Conservation (phyloP, 1,140 invertebrate species). For the Rhyacophila brunnea region DNA sequence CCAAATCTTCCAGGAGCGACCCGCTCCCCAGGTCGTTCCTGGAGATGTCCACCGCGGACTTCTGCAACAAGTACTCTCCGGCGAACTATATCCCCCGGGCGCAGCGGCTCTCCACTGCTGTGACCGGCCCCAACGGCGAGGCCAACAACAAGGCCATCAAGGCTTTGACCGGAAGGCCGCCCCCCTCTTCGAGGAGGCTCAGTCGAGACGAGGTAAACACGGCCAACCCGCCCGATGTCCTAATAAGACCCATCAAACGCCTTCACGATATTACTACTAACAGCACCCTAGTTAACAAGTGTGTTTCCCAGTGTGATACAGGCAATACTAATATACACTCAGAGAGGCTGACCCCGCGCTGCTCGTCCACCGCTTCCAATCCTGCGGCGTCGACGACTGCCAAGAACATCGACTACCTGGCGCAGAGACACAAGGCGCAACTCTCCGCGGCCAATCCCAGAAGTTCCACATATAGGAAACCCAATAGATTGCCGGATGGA, state of each 20-base stretch:
- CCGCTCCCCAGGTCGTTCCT: constrained; percentile 38
- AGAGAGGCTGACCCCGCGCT: too few relatives aligned
- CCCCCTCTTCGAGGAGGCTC: not conserved
- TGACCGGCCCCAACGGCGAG: constrained; percentile 55
- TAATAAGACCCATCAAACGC: too few relatives aligned
- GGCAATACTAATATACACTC: too few relatives aligned
- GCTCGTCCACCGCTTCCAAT: too few relatives aligned
- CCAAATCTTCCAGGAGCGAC: constrained; percentile 39
- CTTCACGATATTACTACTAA: too few relatives aligned
- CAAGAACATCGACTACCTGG: constrained; percentile 54
- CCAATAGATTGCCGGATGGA: constrained; percentile 33
- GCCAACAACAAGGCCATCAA: constrained; percentile 37
- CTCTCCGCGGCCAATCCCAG: constrained; percentile 42
- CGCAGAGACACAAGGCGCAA: constrained; percentile 35
- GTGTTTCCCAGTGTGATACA: too few relatives aligned
- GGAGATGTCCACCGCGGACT: constrained; percentile 55
- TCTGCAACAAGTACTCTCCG: constrained; percentile 64
- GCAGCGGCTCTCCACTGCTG: constrained; percentile 54
- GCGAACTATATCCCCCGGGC: constrained; percentile 61
- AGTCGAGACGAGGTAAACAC: too few relatives aligned
- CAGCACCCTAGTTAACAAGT: too few relatives aligned
- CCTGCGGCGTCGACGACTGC: constrained; percentile 52
- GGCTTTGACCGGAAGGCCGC: not conserved
- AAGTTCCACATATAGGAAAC: constrained; percentile 37
- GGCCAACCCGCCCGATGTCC: too few relatives aligned